Conservation (phyloP, 2,888 invertebrate species). For the Aphodius granarius region DNA sequence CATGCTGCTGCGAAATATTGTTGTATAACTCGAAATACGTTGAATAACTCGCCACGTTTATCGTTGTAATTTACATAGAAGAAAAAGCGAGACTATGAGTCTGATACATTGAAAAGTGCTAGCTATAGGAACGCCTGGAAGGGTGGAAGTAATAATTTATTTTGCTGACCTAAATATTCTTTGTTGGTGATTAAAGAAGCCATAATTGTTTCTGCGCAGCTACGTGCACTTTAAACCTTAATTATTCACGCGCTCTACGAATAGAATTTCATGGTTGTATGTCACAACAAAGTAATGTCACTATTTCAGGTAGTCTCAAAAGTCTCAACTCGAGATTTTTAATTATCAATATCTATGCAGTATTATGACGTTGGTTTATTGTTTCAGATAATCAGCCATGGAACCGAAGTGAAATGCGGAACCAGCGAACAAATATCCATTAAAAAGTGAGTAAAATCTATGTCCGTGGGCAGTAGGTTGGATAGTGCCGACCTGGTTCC, state of each 20-base stretch:
- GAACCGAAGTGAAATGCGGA: not conserved
- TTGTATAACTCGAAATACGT: too few species aligned
- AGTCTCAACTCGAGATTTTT: too few species aligned
- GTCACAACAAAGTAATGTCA: not conserved
- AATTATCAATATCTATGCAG: not conserved
- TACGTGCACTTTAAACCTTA: not conserved
- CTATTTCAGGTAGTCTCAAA: too few species aligned
- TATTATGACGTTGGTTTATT: not conserved
- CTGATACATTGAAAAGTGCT: not conserved
- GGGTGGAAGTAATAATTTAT: not conserved
- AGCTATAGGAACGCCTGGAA: too few species aligned
- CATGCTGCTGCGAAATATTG: not conserved
- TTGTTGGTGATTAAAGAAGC: not conserved
- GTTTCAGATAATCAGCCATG: not conserved
- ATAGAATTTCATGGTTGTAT: not conserved
- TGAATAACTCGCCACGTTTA: not conserved
- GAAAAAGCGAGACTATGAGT: not conserved
- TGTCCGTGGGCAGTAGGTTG: not conserved
- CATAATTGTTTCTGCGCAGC: not conserved
- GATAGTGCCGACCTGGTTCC: not conserved
- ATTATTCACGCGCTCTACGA: not conserved
- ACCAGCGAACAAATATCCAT: not conserved
- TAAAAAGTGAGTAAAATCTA: not conserved
- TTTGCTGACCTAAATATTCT: not conserved
- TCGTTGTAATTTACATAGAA: not conserved